Base-by-base conservation (phyloP, 2,797 vertebrate genomes). In the Tapirus indicus region DNA sequence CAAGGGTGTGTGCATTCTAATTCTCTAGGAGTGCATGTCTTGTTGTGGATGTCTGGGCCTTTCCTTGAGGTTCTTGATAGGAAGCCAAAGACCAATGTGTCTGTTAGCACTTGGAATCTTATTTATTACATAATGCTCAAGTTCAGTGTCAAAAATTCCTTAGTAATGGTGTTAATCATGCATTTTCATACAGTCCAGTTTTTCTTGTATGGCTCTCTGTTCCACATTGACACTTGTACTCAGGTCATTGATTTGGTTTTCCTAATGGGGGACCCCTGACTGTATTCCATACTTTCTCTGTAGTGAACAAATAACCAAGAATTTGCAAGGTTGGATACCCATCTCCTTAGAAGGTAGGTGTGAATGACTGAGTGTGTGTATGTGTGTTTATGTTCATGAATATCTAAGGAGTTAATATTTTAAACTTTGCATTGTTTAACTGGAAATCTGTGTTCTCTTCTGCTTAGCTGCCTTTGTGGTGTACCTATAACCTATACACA, bases 391-490 rank as follows among this genome's bases (percentile, higher is more conserved):
- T 25, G 32, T n/a, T 38, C 25, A 5, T 52, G 41, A 47, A 12
- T 85, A 72, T 83, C 25, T 79, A 27, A 87, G 93, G 77, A 94
- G 62, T 88, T 93, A 89, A 77, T 95, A 44, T 91, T 97, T 94
- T 90, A 93, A 96, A 95, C 90, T 95, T 97, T n/a, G 80, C 77
- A n/a, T 94, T 96, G 88, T 96, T 94, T 79, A 96, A 86, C 82
- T 95, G 95, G 88, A 80, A 94, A 91, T 88, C 58, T 54, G 83
- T 92, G 71, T 97, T 93, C 87, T 95, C 4, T 71, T 87, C 75
- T 90, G 83, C 54, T 13, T 23, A 71, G 75, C 66, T 64, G 88
- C 66, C 79, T 97, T 97, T 97, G 87, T 79, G 84, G 35, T 21
- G 10, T 62, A 92, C 95, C 86, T 90, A 54, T 96, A 69, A 69